A percentile compares a stretch with the other conserved stretches of the same genome.
phyloP scores from a whole-genome alignment of 2,888 invertebrate genomes.

The Azorinus chamasolen region DNA sequence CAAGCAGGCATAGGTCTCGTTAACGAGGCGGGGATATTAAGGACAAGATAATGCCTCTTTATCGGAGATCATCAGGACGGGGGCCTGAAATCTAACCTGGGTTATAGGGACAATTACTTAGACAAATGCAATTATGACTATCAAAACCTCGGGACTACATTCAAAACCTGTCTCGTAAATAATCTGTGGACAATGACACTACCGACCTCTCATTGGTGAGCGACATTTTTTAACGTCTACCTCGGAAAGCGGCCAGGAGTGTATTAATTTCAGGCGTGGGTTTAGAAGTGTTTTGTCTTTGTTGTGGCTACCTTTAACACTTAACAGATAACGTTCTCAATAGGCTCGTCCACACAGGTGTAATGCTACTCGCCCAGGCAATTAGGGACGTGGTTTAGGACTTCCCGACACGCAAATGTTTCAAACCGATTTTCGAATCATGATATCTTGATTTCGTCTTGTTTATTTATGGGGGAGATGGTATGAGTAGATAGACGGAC shows the following conservation, averaged over 20 bases:
- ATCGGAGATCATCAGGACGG: conserved; percentile 26
- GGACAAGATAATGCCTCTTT: conserved; percentile 46
- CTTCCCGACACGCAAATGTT: conserved; percentile 5
- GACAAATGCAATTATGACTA: conserved; percentile 31
- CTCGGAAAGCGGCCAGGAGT: neutral
- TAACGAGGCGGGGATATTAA: conserved; percentile 51
- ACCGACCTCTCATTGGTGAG: neutral
- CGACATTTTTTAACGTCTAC: conserved; percentile 19
- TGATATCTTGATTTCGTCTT: too few relatives aligned
- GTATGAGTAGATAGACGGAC: too few relatives aligned
- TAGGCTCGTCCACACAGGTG: neutral
- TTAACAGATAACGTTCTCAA: conserved; percentile 1
- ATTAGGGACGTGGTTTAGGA: conserved; percentile 2
- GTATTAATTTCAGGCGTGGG: conserved; percentile 12
- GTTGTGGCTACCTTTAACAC: conserved; percentile 8
- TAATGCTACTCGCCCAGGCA: neutral
- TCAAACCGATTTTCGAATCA: too few relatives aligned
- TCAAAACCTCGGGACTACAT: conserved; percentile 12
- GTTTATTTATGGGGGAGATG: too few relatives aligned
- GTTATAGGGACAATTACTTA: conserved; percentile 24
- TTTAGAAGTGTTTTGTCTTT: neutral
- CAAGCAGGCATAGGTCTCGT: conserved; percentile 42
- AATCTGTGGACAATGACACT: conserved; percentile 32
- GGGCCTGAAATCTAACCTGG: conserved; percentile 25
- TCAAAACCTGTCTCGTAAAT: conserved; percentile 49